Evolutionary conservation across 2,113 vertebrate genomes (phyloP).

Genomic region (Bambusicola thoracicus): DNA sequence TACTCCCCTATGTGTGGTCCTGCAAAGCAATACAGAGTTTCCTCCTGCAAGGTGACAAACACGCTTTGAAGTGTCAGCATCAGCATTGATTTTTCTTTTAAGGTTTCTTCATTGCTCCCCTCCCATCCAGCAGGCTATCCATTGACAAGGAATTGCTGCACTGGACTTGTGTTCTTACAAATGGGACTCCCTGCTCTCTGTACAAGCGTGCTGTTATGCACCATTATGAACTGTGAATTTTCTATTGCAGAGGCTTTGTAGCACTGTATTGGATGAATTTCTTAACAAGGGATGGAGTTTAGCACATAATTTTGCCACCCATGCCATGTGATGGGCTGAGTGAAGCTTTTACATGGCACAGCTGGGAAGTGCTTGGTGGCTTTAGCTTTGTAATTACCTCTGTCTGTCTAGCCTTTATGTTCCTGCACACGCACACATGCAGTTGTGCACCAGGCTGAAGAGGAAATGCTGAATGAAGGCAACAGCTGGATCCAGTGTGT

Average conservation of each 20-base stretch:
- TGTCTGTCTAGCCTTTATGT: conserved; percentile 29
- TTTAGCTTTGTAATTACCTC: conserved; percentile 56
- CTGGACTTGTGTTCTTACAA: not conserved
- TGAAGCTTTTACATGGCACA: not conserved
- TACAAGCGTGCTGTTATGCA: fast-evolving
- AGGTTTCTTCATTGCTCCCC: not conserved
- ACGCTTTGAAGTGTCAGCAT: conserved; percentile 38
- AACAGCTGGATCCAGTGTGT: conserved; percentile 48
- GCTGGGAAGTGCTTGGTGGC: conserved; percentile 40
- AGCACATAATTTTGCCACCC: not conserved
- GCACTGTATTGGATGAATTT: not conserved
- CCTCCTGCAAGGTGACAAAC: not conserved
- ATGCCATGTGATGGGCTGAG: not conserved
- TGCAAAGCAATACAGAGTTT: not conserved
- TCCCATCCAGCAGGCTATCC: not conserved
- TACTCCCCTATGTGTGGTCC: not conserved
- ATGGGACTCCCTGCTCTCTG: not conserved
- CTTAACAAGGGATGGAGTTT: not conserved
- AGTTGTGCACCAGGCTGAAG: not conserved
- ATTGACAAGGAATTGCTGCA: not conserved
- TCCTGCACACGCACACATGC: conserved; percentile 25
- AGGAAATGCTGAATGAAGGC: not conserved
- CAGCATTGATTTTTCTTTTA: conserved; percentile 21
- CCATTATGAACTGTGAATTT: too few relatives aligned
- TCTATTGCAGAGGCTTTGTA: not conserved